These are phyloP conservation scores for Microchirus variegatus DNA, from an alignment of 2,797 vertebrate genomes.

Conservation along the genomic window DNA sequence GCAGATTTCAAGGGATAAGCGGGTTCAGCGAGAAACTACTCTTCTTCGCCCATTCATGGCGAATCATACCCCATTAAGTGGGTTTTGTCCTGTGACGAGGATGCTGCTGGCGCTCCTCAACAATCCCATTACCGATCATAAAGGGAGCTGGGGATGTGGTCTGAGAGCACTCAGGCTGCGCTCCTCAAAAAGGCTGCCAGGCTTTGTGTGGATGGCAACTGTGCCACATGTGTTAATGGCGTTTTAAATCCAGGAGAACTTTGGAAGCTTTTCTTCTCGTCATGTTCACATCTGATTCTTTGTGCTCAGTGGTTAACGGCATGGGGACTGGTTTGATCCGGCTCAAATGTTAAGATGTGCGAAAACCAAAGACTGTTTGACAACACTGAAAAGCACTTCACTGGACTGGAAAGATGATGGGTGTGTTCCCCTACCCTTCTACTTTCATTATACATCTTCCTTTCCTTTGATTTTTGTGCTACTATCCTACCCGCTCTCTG, in stretches of 20 bases:
- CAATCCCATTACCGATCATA: slow-evolving; percentile 79
- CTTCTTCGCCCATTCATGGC: slow-evolving; percentile 65
- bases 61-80: slow-evolving; percentile 74
- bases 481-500: not conserved
- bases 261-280: slow-evolving; percentile 19
- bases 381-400: slow-evolving; percentile 42
- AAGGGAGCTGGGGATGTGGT: slow-evolving; percentile 70
- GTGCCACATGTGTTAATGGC: slow-evolving; percentile 48
- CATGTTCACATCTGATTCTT: slow-evolving; percentile 24
- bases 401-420: slow-evolving; percentile 43
- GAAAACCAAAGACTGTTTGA: slow-evolving; percentile 44
- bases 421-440: slow-evolving; percentile 23
- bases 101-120: slow-evolving; percentile 67
- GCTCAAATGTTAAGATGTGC: slow-evolving; percentile 39
- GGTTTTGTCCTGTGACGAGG: slow-evolving; percentile 71
- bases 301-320: slow-evolving; percentile 27
- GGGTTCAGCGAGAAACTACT: slow-evolving; percentile 61
- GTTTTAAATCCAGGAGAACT: slow-evolving; percentile 65
- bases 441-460: not conserved
- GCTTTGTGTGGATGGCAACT: slow-evolving; percentile 43
- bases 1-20: slow-evolving; percentile 56
- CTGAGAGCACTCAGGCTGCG: slow-evolving; percentile 63
- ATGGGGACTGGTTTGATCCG: slow-evolving; percentile 35
- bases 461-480: slow-evolving; percentile 6
- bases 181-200: slow-evolving; percentile 38